phyloP scores from a whole-genome alignment of 92 coral and sea anemone species.

The Epizoanthus stellaris region DNA sequence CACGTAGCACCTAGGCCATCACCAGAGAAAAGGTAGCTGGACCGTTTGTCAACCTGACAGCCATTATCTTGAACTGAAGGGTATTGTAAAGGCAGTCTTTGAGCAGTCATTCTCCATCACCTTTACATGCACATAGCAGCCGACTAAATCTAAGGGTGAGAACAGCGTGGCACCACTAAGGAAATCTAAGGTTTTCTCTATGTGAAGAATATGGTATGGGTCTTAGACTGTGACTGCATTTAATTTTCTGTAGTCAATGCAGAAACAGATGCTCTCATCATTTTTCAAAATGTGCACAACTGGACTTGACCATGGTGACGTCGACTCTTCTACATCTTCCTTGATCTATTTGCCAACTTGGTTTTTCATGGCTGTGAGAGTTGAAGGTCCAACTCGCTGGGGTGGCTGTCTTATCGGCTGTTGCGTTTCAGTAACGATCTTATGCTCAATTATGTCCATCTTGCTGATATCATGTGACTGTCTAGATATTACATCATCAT shows the following conservation, averaged over 20 bases:
- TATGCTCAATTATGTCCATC: neutral
- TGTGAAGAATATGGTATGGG: neutral
- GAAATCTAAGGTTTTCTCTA: neutral
- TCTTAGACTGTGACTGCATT: neutral
- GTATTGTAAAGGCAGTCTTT: too few relatives aligned
- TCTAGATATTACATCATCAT: neutral
- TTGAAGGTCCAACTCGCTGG: neutral
- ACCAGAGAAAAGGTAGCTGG: too few relatives aligned
- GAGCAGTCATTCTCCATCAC: neutral
- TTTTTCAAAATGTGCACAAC: too few relatives aligned
- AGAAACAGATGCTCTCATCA: too few relatives aligned
- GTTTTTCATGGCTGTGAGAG: constrained; percentile 2
- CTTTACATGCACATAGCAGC: neutral
- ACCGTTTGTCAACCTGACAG: too few relatives aligned
- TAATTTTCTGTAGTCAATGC: too few relatives aligned
- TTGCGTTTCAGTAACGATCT: neutral
- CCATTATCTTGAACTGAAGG: too few relatives aligned
- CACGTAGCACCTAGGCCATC: too few relatives aligned
- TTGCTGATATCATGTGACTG: neutral
- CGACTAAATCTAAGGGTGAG: constrained; percentile 4
- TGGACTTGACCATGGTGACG: too few relatives aligned
- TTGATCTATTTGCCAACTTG: neutral
- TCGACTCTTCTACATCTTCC: neutral
- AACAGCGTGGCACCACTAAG: neutral
- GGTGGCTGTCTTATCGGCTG: constrained; percentile 4